These are phyloP conservation scores for Linepithema humile DNA, from an alignment of 1,140 invertebrate species.

Conservation along the genomic window DNA sequence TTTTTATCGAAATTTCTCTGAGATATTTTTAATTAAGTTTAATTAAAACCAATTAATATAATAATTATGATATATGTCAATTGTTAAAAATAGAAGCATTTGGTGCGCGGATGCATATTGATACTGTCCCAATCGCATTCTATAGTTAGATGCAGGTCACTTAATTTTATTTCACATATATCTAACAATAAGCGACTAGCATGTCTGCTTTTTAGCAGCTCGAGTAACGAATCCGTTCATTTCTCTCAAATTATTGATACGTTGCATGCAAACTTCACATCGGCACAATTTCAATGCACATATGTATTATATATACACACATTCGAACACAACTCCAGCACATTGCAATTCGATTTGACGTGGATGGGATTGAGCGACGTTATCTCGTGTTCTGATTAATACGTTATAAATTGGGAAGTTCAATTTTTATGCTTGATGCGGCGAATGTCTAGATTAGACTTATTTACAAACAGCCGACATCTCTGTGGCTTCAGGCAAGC, in stretches of 20 bases:
- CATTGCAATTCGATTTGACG: not conserved
- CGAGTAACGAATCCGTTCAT: not conserved
- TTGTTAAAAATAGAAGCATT: not conserved
- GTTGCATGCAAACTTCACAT: not conserved
- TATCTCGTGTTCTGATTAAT: conserved; percentile 44
- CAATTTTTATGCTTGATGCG: conserved; percentile 29
- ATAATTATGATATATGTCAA: not conserved
- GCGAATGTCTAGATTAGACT: conserved; percentile 37
- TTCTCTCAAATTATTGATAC: conserved; percentile 21
- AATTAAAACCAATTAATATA: too few relatives aligned
- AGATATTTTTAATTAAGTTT: not conserved
- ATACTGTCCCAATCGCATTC: not conserved
- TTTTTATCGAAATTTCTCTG: not conserved
- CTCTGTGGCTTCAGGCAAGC: conserved; percentile 1
- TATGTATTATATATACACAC: not conserved
- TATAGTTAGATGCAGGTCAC: not conserved
- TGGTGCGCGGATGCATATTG: not conserved
- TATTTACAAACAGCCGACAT: conserved; percentile 51
- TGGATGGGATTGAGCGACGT: not conserved
- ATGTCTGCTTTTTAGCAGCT: not conserved
- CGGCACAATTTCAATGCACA: not conserved
- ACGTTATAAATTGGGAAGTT: conserved; percentile 2
- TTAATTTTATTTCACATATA: not conserved
- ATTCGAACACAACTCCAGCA: not conserved
- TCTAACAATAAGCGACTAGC: too few relatives aligned